Percentiles rank a stretch among this genome's conserved stretches.
Evolutionary conservation across 2,888 invertebrate genomes (phyloP).

Genomic region (Diabrotica balteata): DNA sequence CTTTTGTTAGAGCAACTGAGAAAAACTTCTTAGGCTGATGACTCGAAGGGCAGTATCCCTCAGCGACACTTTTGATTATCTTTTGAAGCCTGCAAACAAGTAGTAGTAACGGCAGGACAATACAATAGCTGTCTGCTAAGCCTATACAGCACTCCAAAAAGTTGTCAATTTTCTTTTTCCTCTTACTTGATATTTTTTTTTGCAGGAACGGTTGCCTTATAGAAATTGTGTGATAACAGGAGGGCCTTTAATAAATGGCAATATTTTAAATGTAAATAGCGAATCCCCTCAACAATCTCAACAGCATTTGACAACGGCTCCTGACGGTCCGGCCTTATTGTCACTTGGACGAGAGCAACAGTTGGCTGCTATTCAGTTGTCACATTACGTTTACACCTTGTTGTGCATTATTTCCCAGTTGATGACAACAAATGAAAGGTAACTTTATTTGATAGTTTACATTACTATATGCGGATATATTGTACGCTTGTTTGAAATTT

Average conservation of each 20-base stretch:
- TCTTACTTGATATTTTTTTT: conserved; percentile 26
- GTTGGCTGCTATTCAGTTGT: conserved; percentile 80
- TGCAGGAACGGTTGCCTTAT: conserved; percentile 62
- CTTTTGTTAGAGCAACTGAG: too few species aligned
- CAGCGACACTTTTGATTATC: too few species aligned
- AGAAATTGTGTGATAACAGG: conserved; percentile 63
- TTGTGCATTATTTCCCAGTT: conserved; percentile 89
- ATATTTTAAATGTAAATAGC: conserved; percentile 43
- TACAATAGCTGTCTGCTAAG: too few species aligned
- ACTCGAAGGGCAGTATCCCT: too few species aligned
- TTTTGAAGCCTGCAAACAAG: too few species aligned
- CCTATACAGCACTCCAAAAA: too few species aligned
- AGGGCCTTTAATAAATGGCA: conserved; percentile 59
- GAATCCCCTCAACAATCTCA: conserved; percentile 34
- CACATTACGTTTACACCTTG: conserved; percentile 86
- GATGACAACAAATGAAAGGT: conserved; percentile 87
- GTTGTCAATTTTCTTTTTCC: too few species aligned
- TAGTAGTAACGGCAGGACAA: too few species aligned
- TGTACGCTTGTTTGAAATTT: too few species aligned
- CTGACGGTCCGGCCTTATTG: conserved; percentile 60
- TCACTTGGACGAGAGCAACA: conserved; percentile 68
- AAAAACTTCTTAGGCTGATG: too few species aligned
- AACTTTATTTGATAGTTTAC: conserved; percentile 24
- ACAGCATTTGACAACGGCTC: conserved; percentile 43
- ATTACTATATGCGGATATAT: too few species aligned